Evolutionary conservation across 2,797 vertebrate species (phyloP), one percentile per base, ranked within the genome.

Genomic region (Oreonectes daqikongensis): DNA sequence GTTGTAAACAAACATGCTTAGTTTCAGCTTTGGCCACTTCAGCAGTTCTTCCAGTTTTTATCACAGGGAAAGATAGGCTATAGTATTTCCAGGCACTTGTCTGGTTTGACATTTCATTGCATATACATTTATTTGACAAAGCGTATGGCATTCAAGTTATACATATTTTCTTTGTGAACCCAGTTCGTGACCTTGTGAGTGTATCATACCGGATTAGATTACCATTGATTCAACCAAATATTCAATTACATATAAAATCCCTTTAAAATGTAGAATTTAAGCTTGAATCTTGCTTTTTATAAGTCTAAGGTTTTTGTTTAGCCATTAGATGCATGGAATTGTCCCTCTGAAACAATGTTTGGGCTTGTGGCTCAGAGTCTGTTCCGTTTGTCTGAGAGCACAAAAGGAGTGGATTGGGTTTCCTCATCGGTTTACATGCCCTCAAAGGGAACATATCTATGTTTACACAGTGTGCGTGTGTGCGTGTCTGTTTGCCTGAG

Each of bases 381-480:
- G 42, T 72, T 46, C 24, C 67, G 59, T 67, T 71, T 72, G 52
- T 64, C 18, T 68, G 18, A 61, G 17, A 69, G 63, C 30, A 80
- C 79, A 83, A 81, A 75, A 64, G 71, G 55, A 72, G 30, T 55
- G 55, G 72, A 79, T 83, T 68, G 57, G n/a, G 72, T 81, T 81
- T 50, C 76, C 79, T 46, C 67, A 78, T 83, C 82, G 50, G 72
- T 52, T 83, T 83, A 76, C 82, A 69, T 20, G 70, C 44, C 57
- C 35, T 55, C 32, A 70, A 61, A 77, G 57, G 50, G 65, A 10
- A 76, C 53, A 76, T 77, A 53, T 70, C 66, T 70, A 5, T 5
- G 14, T 70, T 69, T 55, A 77, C 75, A 69, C 35, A 32, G 26
- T 68, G 60, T 71, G 72, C 40, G 46, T 50, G 44, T 15, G 53